Evolutionary conservation across 2,888 invertebrate species (phyloP).

Genomic region (Hydrotaea cyrtoneurina): DNA sequence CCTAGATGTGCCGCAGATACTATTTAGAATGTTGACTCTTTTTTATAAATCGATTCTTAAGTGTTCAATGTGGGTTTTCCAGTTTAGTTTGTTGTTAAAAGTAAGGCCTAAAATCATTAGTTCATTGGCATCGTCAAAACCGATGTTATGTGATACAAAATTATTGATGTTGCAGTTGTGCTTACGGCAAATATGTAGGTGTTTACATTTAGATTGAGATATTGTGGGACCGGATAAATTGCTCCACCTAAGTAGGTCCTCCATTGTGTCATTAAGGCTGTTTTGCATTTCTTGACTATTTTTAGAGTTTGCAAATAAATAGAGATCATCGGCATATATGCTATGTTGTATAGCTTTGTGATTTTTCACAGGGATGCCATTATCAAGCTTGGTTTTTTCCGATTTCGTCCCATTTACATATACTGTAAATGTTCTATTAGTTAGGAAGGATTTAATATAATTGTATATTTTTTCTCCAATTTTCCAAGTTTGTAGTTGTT

Average conservation of each 20-base stretch:
- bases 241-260: conserved; percentile 18
- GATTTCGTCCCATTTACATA: background rate
- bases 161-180: background rate
- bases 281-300: conserved; percentile 6
- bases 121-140: background rate
- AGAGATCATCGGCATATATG: conserved; percentile 52
- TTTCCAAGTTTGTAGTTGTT: conserved; percentile 26
- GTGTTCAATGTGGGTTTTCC: conserved; percentile 8
- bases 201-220: conserved; percentile 19
- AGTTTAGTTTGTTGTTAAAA: conserved; percentile 31
- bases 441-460: conserved; percentile 42
- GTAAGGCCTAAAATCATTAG: conserved; percentile 28
- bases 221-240: background rate
- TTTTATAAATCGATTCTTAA: too few species aligned
- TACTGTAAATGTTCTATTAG: conserved; percentile 33
- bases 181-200: conserved; percentile 41
- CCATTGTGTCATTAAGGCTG: conserved; percentile 9
- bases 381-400: conserved; percentile 22
- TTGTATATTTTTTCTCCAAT: conserved; percentile 39
- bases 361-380: conserved; percentile 38
- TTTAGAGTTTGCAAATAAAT: conserved; percentile 45
- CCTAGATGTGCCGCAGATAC: background rate
- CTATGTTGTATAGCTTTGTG: conserved; percentile 34
- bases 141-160: background rate
- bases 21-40: conserved; percentile 23